Conservation (phyloP, 1,140 invertebrate species). For the Pygmarrhopalites habei region DNA sequence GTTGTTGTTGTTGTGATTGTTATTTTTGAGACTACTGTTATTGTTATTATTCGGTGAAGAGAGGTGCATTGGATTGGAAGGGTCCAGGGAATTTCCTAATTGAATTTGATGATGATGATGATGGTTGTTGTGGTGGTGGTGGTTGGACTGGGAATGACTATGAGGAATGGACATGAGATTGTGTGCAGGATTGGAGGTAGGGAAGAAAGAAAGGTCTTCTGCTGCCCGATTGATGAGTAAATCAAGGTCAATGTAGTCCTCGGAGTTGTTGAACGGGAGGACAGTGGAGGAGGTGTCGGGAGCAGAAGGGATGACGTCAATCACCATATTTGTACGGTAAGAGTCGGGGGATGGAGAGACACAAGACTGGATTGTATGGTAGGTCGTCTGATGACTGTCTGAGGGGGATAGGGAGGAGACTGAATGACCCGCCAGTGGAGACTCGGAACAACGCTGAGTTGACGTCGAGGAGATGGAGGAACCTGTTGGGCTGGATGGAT, state of each 20-base stretch:
- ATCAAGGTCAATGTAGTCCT: slow-evolving; percentile 49
- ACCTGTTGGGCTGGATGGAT: slow-evolving; percentile 33
- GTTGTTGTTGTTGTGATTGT: not conserved
- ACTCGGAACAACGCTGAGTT: slow-evolving; percentile 25
- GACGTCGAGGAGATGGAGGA: slow-evolving; percentile 30
- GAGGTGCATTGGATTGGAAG: not conserved
- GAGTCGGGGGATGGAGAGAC: too few relatives aligned
- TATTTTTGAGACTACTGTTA: not conserved
- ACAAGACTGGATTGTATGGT: not conserved
- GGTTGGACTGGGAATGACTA: not conserved
- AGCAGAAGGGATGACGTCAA: slow-evolving; percentile 11
- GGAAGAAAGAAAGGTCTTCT: slow-evolving; percentile 44
- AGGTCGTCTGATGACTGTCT: not conserved
- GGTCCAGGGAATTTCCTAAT: too few relatives aligned
- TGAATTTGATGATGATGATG: not conserved
- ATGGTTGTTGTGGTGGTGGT: not conserved
- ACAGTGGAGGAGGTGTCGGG: slow-evolving; percentile 11
- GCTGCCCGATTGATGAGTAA: slow-evolving; percentile 47
- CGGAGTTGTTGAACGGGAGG: slow-evolving; percentile 12
- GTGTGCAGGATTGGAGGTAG: not conserved
- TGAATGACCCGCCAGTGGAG: slow-evolving; percentile 25
- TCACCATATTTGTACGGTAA: too few relatives aligned
- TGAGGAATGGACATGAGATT: slow-evolving; percentile 3
- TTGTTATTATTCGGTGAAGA: not conserved
- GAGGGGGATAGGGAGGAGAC: not conserved